These are phyloP conservation scores for Carassius gibelio DNA, from an alignment of 2,113 vertebrate species.

Conservation along the genomic window DNA sequence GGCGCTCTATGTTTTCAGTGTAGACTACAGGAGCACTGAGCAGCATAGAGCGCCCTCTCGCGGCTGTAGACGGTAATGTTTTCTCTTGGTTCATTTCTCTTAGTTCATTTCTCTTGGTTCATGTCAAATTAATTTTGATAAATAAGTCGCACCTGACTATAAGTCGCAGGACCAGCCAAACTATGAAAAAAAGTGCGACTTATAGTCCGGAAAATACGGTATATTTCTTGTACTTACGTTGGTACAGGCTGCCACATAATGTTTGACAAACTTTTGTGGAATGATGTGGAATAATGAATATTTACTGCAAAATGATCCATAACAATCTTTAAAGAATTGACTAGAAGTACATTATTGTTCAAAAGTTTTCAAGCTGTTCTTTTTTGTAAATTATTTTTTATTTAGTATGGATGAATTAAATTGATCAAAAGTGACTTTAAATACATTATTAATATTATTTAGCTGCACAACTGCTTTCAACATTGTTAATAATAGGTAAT, in stretches of 20 bases:
- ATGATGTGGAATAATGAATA: not conserved
- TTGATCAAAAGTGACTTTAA: not conserved
- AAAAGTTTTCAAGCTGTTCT: not conserved
- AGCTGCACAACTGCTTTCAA: not conserved
- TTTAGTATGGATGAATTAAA: not conserved
- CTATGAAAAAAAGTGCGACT: too few species aligned
- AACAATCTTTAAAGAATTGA: not conserved
- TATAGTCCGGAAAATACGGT: too few species aligned
- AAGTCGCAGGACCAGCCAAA: too few species aligned
- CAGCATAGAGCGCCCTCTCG: too few species aligned
- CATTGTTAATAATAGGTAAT: not conserved
- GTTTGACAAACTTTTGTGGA: not conserved
- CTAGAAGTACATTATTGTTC: not conserved
- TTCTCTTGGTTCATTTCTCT: too few species aligned
- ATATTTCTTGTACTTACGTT: not conserved
- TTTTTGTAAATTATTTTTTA: not conserved
- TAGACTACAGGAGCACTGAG: too few species aligned
- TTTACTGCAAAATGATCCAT: not conserved
- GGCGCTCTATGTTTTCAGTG: too few species aligned
- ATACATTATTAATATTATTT: not conserved
- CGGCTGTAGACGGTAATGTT: too few species aligned
- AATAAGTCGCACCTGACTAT: too few species aligned
- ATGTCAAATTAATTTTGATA: too few species aligned
- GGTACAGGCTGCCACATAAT: not conserved
- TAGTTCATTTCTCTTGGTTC: too few species aligned